Conservation (phyloP, 2,888 invertebrate species). For the Netelia melanura region DNA sequence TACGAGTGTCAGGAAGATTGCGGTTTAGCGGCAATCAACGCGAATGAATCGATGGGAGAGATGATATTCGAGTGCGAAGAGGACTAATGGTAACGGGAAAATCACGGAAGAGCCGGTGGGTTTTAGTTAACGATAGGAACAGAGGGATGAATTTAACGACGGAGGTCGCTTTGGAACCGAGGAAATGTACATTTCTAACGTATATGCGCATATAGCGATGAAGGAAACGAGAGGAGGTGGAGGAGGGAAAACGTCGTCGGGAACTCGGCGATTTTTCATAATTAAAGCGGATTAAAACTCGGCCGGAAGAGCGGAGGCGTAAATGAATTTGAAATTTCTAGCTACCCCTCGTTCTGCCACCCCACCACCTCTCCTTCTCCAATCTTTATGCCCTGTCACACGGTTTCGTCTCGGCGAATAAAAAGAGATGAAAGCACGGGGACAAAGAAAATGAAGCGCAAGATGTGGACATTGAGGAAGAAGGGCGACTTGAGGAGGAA, state of each 20-base stretch:
- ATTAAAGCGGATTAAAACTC: conserved; percentile 79
- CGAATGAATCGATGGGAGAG: conserved; percentile 55
- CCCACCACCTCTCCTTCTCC: conserved; percentile 27
- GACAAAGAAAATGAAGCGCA: not conserved
- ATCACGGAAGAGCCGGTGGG: conserved; percentile 44
- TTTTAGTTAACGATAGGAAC: conserved; percentile 41
- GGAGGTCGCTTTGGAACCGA: not conserved
- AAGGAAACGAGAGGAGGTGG: conserved; percentile 1
- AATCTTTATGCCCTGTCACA: conserved; percentile 51
- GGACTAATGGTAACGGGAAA: conserved; percentile 52
- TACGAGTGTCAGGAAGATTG: conserved; percentile 44
- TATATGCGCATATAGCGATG: not conserved
- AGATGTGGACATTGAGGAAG: not conserved
- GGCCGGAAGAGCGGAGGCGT: conserved; percentile 70
- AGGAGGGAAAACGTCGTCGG: conserved; percentile 53
- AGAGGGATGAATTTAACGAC: conserved; percentile 37
- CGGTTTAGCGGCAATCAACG: conserved; percentile 54
- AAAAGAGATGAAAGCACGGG: conserved; percentile 9
- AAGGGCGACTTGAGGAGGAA: not conserved
- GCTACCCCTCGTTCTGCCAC: conserved; percentile 71
- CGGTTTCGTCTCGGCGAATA: conserved; percentile 32
- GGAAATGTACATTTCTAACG: conserved; percentile 6
- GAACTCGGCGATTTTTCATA: conserved; percentile 75
- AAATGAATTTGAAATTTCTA: conserved; percentile 81
- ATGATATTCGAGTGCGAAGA: conserved; percentile 26